Percentiles rank a stretch among this genome's conserved stretches.
These are phyloP conservation scores for Pelecanus crispus DNA, from an alignment of 2,113 vertebrate genomes.

Conservation along the genomic window DNA sequence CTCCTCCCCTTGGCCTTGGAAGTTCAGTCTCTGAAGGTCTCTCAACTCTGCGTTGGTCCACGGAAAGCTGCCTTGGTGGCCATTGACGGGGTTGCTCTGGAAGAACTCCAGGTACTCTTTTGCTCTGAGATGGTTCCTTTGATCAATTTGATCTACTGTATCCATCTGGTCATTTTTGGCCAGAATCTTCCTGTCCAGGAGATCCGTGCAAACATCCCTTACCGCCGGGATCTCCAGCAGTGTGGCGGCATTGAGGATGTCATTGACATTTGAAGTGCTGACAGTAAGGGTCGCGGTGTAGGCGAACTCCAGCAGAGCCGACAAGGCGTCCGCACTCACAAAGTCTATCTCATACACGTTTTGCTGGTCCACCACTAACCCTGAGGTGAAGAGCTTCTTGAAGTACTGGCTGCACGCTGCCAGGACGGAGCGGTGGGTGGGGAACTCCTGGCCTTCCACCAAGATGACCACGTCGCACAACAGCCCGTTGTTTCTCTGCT, in stretches of 20 bases:
- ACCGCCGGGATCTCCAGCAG: slow-evolving; percentile 94
- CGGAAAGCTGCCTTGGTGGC: slow-evolving; percentile 68
- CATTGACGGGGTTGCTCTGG: slow-evolving; percentile 85
- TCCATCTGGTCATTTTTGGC: slow-evolving; percentile 74
- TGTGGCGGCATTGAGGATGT: slow-evolving; percentile 91
- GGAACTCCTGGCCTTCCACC: slow-evolving; percentile 91
- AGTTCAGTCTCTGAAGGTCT: slow-evolving; percentile 66
- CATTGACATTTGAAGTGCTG: slow-evolving; percentile 90
- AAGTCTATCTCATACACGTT: slow-evolving; percentile 97
- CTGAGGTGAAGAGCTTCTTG: slow-evolving; percentile 98
- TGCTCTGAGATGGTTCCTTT: slow-evolving; percentile 88
- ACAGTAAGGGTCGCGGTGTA: slow-evolving; percentile 96
- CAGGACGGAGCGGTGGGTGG: slow-evolving; percentile 96
- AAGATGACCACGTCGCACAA: slow-evolving; percentile 96
- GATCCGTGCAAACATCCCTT: slow-evolving; percentile 93
- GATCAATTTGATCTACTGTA: slow-evolving; percentile 78
- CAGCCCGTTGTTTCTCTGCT: slow-evolving; percentile 90
- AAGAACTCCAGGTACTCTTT: slow-evolving; percentile 97
- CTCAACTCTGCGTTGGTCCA: slow-evolving; percentile 73
- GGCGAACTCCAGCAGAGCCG: slow-evolving; percentile 95
- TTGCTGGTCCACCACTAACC: slow-evolving; percentile 90
- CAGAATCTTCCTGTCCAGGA: slow-evolving; percentile 97
- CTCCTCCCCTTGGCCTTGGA: slow-evolving; percentile 81
- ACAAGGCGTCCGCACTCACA: slow-evolving; percentile 87
- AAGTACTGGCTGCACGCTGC: slow-evolving; percentile 97